Base-by-base conservation (phyloP, 2,888 invertebrate species). In the Cactoblastis cactorum region DNA sequence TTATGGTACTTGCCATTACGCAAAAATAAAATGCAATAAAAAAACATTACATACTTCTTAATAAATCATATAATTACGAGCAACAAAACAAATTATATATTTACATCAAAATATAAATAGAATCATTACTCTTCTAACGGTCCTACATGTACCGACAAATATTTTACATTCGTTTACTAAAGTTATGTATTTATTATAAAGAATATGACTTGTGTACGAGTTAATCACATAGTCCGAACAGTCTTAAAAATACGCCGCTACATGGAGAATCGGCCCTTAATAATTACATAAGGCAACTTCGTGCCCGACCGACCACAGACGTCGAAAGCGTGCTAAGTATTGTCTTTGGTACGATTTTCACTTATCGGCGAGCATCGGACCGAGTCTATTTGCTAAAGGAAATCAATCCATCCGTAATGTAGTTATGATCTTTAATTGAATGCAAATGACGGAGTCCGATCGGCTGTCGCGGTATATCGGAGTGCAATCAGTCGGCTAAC, bases 21-120 rank as follows among this genome's bases (percentile, higher is more conserved):
- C n/a, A n/a, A n/a, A 22, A 22, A 3, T 22, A 4, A 22, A 3
- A 22, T 22, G 3, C 22, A 39, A 55, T 41, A 46, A 48, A 35
- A 39, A 55, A 55, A 53, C 52, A 57, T 46, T 51, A 2, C 3
- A 28, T 28, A 55, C 50, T 51, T 53, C 46, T 54, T 59, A 59
- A 63, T 32, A 62, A 65, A 53, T 56, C 55, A 59, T 53, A 56
- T 60, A 58, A 58, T 61, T 57, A 63, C 53, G 53, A 55, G 69
- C 66, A 66, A 67, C 65, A 59, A 62, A 67, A 67, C 47, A 67
- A 62, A 60, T 67, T 55, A 58, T 43, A 49, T 56, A 64, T 61
- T 55, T 57, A 61, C 61, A 59, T 38, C 34, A 49, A 53, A 53
- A 49, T 45, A 51, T 22, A 39, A 49, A 39, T 50, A 53, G 52